Evolutionary conservation across 1,140 invertebrate genomes (phyloP), one percentile per base, ranked within the genome.

Genomic region (Plectrocnemia conspersa): DNA sequence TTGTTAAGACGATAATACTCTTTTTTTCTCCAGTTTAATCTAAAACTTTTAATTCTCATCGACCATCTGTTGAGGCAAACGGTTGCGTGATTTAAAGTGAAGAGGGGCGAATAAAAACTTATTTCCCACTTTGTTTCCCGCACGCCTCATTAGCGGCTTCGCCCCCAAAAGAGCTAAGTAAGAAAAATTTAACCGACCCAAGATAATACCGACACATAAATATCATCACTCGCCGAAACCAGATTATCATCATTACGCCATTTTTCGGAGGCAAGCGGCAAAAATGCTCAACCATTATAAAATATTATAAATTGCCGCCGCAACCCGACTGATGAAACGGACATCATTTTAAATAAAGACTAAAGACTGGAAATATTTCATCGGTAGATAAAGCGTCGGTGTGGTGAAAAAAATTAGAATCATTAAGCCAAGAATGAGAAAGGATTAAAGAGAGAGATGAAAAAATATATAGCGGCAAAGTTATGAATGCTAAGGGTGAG

Each of bases 261-360:
- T 21, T n/a, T n/a, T 29, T 29, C 6, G 35, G 15, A 10, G 35
- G 18, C 10, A 38, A 13, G 13, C 10, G 35, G 6, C 15, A 38
- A 38, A 15, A 36, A 45, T 27, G 7, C 29, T 16, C 47, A 55
- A 55, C 40, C 45, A 57, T 57, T 61, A 54, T 49, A 54, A 56
- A 50, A 52, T 54, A 61, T 61, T 50, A 49, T 54, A 27, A 52
- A 53, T 44, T 54, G 52, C 40, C 24, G 50, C 16, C 32, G 46
- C 52, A 33, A 45, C 45, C 44, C 29, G 57, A 35, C 53, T 61
- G 59, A 61, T 57, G 59, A 61, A 61, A 61, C 54, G 59, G 54
- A 57, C 50, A 61, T 55, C 59, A 61, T 57, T 61, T 61, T 61
- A 57, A 61, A 61, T 61, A 53, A 61, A 61, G 59, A 61, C 54